Base-by-base conservation (phyloP, 1,140 invertebrate genomes). In the Agraylea sexmaculata region DNA sequence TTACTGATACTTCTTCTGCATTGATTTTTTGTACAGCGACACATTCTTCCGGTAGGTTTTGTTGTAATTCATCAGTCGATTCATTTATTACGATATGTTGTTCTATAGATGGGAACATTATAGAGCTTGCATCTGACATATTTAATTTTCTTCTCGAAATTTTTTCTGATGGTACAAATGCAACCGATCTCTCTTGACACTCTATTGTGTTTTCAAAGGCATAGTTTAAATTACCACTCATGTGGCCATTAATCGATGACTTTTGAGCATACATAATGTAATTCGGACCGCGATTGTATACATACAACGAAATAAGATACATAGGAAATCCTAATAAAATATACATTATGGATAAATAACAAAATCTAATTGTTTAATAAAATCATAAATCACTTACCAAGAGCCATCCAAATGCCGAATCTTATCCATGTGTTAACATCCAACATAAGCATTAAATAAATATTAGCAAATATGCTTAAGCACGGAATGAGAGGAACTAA, bases 361-460 rank as follows among this genome's bases (percentile, higher is more conserved):
- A 8, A 7, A n/a, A 27, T 40, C 13, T 16, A 20, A 31, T 31
- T 40, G 25, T 10, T 21, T 20, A 21, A 31, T 6, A 39, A 44
- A 20, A 30, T 30, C 19, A 11, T 5, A 20, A 17, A 34, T 23
- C 19, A 50, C 59, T 63, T 48, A 69, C 80, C 80, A 22, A 83
- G 64, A n/a, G 69, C 50, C 54, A 91, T 73, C 87, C 88, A 93
- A 21, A 87, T 69, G 13, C 66, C 69, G 57, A 91, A 86, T 52
- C 87, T 73, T 31, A 88, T 73, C 88, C 88, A 93, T 2, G 88
- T 92, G 46, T 77, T 70, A 19, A 69, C 55, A 52, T 86, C 78
- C 38, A 94, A 65, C 60, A 89, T 83, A 49, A 87, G 70, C 84
- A 92, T 93, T 18, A 94, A 68, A 58, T 87, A 85, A 27, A 89